Percentiles rank a stretch among this genome's conserved stretches.
These are phyloP conservation scores for Anniella stebbinsi DNA, from an alignment of 2,797 vertebrate species.

Conservation along the genomic window DNA sequence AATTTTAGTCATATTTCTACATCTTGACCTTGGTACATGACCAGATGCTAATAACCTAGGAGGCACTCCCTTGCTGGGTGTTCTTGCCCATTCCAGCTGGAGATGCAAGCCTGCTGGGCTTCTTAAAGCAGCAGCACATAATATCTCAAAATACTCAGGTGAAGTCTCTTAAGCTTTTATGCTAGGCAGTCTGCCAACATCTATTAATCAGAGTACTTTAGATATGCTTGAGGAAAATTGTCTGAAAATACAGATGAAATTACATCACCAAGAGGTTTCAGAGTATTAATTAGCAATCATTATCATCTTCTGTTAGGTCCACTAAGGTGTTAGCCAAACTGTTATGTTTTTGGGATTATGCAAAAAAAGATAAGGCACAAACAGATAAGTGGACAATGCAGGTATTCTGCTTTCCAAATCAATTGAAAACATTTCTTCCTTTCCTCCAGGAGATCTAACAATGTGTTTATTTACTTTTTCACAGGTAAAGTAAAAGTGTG, in stretches of 20 bases:
- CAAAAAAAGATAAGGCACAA: background rate
- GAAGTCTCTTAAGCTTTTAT: too few relatives aligned
- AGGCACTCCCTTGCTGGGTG: too few relatives aligned
- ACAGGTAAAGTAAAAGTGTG: background rate
- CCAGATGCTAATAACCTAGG: too few relatives aligned
- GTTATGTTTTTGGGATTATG: background rate
- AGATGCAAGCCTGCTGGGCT: too few relatives aligned
- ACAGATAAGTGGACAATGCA: background rate
- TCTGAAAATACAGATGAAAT: background rate
- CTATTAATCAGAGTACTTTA: background rate
- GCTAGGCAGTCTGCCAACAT: too few relatives aligned
- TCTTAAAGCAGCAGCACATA: too few relatives aligned
- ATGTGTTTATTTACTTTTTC: background rate
- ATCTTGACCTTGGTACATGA: too few relatives aligned
- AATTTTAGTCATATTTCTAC: too few relatives aligned
- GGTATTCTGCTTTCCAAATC: background rate
- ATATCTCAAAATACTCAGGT: too few relatives aligned
- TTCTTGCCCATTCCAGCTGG: too few relatives aligned
- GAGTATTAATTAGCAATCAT: constrained; percentile 1
- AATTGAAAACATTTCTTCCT: background rate
- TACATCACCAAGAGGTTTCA: background rate
- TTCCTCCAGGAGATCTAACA: background rate
- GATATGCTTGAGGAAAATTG: background rate
- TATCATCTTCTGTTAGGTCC: background rate
- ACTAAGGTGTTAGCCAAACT: background rate